Conservation (phyloP, 1,140 invertebrate species). For the Ceratina japonica region DNA sequence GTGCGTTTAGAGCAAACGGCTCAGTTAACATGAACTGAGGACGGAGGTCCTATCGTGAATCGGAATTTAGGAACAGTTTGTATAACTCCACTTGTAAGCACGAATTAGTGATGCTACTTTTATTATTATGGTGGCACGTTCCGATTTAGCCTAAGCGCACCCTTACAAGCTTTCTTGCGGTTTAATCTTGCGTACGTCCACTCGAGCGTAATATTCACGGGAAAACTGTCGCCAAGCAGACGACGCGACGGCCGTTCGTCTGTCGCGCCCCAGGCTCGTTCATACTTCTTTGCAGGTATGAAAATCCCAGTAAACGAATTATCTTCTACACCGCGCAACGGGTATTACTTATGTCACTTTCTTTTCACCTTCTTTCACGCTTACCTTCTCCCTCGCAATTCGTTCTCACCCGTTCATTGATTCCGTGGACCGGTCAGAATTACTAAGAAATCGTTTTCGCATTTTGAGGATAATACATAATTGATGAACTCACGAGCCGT, state of each 20-base stretch:
- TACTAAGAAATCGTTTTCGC: constrained; percentile 4
- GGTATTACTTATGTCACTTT: constrained; percentile 5
- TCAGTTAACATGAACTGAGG: too few species aligned
- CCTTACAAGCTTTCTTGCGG: too few species aligned
- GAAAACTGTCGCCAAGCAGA: neutral
- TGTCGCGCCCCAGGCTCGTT: too few species aligned
- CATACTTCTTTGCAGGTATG: neutral
- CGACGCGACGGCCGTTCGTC: neutral
- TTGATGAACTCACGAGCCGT: constrained; percentile 23
- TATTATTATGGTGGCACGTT: too few species aligned
- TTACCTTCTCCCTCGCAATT: neutral
- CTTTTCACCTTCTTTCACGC: too few species aligned
- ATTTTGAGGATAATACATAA: constrained; percentile 35
- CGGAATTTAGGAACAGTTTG: too few species aligned
- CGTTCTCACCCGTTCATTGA: neutral
- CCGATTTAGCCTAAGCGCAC: too few species aligned
- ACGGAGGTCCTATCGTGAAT: too few species aligned
- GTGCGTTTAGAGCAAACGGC: too few species aligned
- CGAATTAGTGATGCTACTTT: too few species aligned
- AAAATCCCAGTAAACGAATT: constrained; percentile 46
- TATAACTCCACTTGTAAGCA: too few species aligned
- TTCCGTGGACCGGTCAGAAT: neutral
- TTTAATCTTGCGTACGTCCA: neutral
- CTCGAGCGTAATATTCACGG: neutral
- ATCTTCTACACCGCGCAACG: neutral